Evolutionary conservation across 1,140 invertebrate species (phyloP).

Genomic region (Dendrolimus punctatus): DNA sequence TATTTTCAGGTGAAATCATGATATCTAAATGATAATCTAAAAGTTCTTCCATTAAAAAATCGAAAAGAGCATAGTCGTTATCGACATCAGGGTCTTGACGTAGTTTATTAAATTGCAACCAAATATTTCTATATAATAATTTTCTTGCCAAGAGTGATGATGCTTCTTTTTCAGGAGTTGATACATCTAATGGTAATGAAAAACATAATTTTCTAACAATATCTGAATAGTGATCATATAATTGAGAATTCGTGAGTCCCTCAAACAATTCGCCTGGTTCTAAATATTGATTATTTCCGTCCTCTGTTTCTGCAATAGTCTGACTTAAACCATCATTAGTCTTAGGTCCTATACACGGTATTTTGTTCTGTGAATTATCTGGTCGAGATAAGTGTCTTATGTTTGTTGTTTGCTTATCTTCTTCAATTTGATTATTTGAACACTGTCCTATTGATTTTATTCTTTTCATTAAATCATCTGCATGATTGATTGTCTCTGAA

Average conservation of each 20-base stretch:
- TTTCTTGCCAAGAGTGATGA: neutral
- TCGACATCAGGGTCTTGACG: neutral
- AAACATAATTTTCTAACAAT: constrained; percentile 1
- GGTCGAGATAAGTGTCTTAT: too few species aligned
- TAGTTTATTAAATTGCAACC: constrained; percentile 1
- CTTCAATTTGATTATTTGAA: too few species aligned
- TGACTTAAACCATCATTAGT: too few species aligned
- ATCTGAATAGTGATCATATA: neutral
- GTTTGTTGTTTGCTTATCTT: too few species aligned
- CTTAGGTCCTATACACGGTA: too few species aligned
- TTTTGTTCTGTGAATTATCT: too few species aligned
- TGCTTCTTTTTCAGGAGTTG: constrained; percentile 1
- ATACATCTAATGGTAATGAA: constrained; percentile 1
- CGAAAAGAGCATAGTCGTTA: neutral
- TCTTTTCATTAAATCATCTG: constrained; percentile 24
- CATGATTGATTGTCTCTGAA: constrained; percentile 19
- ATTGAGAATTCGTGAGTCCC: neutral
- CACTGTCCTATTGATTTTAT: constrained; percentile 9
- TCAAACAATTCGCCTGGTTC: neutral
- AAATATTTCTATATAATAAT: neutral
- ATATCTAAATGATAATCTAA: neutral
- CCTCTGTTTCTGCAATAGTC: too few species aligned
- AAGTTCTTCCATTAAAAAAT: neutral
- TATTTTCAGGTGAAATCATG: too few species aligned
- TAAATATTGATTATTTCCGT: too few species aligned